Conservation (phyloP, 2,113 vertebrate genomes). For the Hylia prasina region DNA sequence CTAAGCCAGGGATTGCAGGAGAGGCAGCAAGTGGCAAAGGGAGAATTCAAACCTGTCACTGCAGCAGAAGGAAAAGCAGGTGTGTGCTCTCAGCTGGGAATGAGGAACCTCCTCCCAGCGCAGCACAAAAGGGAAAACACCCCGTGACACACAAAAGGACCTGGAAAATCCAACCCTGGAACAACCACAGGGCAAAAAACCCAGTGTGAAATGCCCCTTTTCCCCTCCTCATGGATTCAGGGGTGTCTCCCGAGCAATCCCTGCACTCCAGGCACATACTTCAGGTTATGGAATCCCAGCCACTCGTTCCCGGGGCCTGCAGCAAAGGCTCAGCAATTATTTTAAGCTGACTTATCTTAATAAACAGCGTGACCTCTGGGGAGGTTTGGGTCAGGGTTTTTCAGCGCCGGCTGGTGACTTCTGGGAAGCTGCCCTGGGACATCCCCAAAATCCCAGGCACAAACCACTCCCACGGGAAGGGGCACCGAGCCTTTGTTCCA, state of each 20-base stretch:
- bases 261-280: neutral
- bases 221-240: neutral
- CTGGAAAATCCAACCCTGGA: neutral
- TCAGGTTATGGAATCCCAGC: constrained; percentile 10
- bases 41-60: neutral
- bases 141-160: neutral
- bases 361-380: neutral
- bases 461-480: neutral
- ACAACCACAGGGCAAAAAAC: neutral
- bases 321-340: constrained; percentile 28
- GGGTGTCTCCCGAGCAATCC: neutral
- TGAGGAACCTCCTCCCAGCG: neutral
- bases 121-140: neutral
- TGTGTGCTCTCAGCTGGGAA: neutral
- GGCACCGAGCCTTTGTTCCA: neutral
- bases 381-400: neutral
- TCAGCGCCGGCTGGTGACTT: neutral
- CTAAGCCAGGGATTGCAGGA: neutral
- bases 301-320: neutral
- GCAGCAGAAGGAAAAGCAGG: neutral
- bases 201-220: neutral
- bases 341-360: constrained; percentile 37
- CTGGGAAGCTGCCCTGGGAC: neutral
- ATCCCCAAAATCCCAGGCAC: neutral
- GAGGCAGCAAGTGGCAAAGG: neutral